Evolutionary conservation across 2,113 vertebrate genomes (phyloP).

Genomic region (Octodon degus): DNA sequence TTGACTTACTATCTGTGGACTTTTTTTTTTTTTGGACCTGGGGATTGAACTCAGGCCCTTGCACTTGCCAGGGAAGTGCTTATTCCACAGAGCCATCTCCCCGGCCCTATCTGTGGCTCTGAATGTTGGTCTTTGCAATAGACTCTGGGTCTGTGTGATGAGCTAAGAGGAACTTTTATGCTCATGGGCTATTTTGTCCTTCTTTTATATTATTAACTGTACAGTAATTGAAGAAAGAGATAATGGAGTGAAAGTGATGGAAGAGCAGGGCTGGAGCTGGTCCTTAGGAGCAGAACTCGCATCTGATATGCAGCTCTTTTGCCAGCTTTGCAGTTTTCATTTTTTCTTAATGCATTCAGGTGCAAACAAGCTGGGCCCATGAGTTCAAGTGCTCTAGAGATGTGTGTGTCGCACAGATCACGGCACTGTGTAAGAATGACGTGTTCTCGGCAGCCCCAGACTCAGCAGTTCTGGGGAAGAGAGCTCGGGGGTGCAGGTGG

Average conservation of each 20-base stretch:
- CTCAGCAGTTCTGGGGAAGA: background rate
- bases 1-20: background rate
- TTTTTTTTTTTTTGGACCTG: no score
- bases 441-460: background rate
- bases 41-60: no score
- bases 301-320: background rate
- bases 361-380: background rate
- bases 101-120: background rate
- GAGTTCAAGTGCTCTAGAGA: background rate
- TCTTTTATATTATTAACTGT: background rate
- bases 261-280: background rate
- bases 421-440: background rate
- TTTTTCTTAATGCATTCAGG: slow-evolving; percentile 38
- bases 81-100: no score
- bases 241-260: background rate
- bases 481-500: background rate
- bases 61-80: no score
- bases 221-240: slow-evolving; percentile 39
- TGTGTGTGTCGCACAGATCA: background rate
- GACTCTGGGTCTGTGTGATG: background rate
- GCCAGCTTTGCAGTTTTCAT: background rate
- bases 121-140: background rate
- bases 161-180: background rate
- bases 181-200: background rate
- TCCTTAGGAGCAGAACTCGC: background rate